A percentile compares a stretch with the other conserved stretches of the same genome.
These are phyloP conservation scores for Procavia capensis DNA, from an alignment of 2,113 vertebrate species.

Conservation along the genomic window DNA sequence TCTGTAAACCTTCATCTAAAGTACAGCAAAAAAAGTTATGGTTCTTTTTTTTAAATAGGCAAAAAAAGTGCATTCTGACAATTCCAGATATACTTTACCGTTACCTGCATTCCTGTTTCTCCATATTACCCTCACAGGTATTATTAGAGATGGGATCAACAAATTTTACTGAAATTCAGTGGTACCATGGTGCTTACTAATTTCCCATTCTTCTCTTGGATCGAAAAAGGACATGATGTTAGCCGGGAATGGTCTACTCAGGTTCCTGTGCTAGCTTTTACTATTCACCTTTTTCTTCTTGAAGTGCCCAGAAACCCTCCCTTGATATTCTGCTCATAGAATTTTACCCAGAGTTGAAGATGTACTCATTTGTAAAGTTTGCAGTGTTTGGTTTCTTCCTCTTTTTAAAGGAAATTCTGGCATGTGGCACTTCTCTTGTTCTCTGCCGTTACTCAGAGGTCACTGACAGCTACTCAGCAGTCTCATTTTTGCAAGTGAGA, in stretches of 20 bases:
- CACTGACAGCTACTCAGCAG: background rate
- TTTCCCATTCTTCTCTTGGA: background rate
- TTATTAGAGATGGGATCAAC: background rate
- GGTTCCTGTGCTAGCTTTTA: background rate
- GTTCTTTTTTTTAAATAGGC: too few species aligned
- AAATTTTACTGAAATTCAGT: conserved; percentile 28
- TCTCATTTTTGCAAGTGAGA: background rate
- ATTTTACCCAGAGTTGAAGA: background rate
- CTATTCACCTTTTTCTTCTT: background rate
- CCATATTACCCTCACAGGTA: background rate
- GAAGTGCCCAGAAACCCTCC: background rate
- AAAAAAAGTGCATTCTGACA: background rate
- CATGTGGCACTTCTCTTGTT: background rate
- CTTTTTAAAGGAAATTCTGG: background rate
- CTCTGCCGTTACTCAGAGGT: background rate
- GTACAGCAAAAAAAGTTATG: too few species aligned
- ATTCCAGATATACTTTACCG: background rate
- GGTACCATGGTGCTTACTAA: background rate
- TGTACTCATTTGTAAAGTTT: background rate
- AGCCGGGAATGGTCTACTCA: background rate
- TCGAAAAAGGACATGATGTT: background rate
- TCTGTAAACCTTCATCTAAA: too few species aligned
- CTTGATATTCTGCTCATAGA: background rate
- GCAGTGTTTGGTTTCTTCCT: background rate
- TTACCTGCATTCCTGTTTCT: background rate